phyloP scores from a whole-genome alignment of 2,888 invertebrate species.

The Sicus ferrugineus region DNA sequence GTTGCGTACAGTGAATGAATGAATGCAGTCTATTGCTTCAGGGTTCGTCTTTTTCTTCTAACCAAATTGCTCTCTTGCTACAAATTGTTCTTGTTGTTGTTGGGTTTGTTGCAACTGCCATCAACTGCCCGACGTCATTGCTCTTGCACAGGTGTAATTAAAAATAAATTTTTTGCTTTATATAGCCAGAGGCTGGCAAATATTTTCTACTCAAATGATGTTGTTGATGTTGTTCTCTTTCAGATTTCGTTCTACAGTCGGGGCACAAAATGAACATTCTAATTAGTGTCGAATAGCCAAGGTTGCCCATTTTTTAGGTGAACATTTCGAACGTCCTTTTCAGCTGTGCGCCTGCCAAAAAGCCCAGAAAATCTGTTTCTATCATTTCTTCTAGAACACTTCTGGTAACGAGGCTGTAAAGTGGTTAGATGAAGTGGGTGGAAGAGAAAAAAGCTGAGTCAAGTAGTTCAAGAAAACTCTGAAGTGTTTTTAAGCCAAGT shows the following conservation, averaged over 20 bases:
- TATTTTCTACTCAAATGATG: not conserved
- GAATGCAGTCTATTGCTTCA: not conserved
- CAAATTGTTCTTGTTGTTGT: not conserved
- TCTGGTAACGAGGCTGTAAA: not conserved
- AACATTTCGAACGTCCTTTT: constrained; percentile 5
- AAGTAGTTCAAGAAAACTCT: not conserved
- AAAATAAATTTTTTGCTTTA: constrained; percentile 5
- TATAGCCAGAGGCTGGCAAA: not conserved
- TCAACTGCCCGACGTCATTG: not conserved
- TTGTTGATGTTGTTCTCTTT: not conserved
- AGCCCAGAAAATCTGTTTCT: not conserved
- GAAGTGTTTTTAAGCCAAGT: not conserved
- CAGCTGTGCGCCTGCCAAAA: not conserved
- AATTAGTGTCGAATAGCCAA: constrained; percentile 11
- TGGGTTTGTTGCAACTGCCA: not conserved
- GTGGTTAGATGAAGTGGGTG: not conserved
- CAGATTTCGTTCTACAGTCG: not conserved
- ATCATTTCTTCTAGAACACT: not conserved
- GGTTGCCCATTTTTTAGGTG: not conserved
- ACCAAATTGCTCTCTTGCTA: not conserved
- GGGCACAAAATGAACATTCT: constrained; percentile 5
- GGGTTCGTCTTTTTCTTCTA: not conserved
- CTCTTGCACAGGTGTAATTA: constrained; percentile 5
- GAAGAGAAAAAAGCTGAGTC: no score
- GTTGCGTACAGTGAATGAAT: not conserved